Evolutionary conservation across 2,797 vertebrate species (phyloP).

Genomic region (Arctocebus calabarensis): DNA sequence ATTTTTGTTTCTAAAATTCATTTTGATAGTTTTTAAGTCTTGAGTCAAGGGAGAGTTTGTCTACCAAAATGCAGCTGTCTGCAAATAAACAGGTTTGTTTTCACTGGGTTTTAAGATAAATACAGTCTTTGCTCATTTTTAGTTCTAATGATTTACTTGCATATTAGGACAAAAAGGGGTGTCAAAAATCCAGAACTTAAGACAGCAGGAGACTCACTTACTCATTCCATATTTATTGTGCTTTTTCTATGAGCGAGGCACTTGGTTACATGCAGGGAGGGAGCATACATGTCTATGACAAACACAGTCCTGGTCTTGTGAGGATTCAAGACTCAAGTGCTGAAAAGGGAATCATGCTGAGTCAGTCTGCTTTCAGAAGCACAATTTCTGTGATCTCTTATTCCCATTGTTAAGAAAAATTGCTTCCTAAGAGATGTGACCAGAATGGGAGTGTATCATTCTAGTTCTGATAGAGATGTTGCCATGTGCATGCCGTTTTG

Average conservation of each 20-base stretch:
- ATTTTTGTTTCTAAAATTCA: constrained; percentile 60
- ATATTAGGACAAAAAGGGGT: constrained; percentile 38
- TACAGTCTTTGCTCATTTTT: constrained; percentile 60
- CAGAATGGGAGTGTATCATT: not conserved
- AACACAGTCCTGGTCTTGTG: not conserved
- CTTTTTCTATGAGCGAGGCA: not conserved
- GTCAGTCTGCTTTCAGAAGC: constrained; percentile 44
- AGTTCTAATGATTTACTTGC: constrained; percentile 18
- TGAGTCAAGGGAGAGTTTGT: constrained; percentile 28
- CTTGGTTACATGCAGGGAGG: not conserved
- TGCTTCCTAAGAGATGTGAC: not conserved
- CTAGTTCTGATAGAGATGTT: not conserved
- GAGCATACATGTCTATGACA: not conserved
- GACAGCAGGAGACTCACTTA: constrained; percentile 41
- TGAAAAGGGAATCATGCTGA: constrained; percentile 22
- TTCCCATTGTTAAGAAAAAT: not conserved
- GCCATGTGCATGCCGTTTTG: not conserved
- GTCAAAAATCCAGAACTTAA: constrained; percentile 48
- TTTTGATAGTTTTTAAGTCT: constrained; percentile 30
- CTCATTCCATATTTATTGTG: constrained; percentile 28
- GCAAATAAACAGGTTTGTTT: constrained; percentile 53
- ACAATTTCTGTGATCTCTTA: constrained; percentile 22
- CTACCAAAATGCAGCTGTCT: constrained; percentile 18
- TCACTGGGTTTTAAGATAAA: constrained; percentile 68
- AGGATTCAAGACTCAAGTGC: constrained; percentile 30